phyloP scores from a whole-genome alignment of 1,140 invertebrate genomes.

The Solenopsis fugax region DNA sequence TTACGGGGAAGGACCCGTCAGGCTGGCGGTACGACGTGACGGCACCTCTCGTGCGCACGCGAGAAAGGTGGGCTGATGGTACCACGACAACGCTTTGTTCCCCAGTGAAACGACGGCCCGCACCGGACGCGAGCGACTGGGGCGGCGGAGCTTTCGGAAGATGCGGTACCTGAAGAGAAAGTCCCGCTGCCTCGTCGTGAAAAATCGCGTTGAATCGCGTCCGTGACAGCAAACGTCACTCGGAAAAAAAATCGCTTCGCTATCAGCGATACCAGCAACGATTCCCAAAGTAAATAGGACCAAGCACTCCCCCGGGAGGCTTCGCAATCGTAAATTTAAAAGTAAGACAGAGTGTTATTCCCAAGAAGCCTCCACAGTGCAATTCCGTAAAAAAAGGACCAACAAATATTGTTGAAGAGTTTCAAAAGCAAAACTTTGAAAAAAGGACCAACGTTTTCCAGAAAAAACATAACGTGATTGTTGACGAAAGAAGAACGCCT shows the following conservation, averaged over 20 bases:
- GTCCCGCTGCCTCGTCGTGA: slow-evolving; percentile 80
- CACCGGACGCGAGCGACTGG: slow-evolving; percentile 60
- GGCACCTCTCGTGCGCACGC: slow-evolving; percentile 65
- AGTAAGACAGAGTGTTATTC: background rate
- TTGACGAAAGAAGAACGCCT: background rate
- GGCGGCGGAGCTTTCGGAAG: slow-evolving; percentile 57
- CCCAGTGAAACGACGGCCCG: slow-evolving; percentile 62
- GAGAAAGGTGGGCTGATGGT: slow-evolving; percentile 77
- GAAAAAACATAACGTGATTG: background rate
- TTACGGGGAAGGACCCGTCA: slow-evolving; percentile 59
- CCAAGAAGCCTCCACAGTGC: background rate
- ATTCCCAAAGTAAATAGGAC: slow-evolving; percentile 28
- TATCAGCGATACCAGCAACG: background rate
- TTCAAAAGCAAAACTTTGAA: slow-evolving; percentile 16
- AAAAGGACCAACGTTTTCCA: slow-evolving; percentile 24
- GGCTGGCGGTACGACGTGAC: slow-evolving; percentile 48
- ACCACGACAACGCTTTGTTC: slow-evolving; percentile 68
- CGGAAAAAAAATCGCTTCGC: slow-evolving; percentile 8
- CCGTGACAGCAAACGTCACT: slow-evolving; percentile 45
- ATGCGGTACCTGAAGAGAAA: slow-evolving; percentile 84
- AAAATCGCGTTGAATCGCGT: background rate
- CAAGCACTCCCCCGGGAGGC: slow-evolving; percentile 5
- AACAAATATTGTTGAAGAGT: slow-evolving; percentile 5
- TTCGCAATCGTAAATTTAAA: slow-evolving; percentile 1
- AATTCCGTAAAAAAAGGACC: slow-evolving; percentile 35